These are phyloP conservation scores for Odontamblyopus rebecca DNA, from an alignment of 2,797 vertebrate genomes.

Conservation along the genomic window DNA sequence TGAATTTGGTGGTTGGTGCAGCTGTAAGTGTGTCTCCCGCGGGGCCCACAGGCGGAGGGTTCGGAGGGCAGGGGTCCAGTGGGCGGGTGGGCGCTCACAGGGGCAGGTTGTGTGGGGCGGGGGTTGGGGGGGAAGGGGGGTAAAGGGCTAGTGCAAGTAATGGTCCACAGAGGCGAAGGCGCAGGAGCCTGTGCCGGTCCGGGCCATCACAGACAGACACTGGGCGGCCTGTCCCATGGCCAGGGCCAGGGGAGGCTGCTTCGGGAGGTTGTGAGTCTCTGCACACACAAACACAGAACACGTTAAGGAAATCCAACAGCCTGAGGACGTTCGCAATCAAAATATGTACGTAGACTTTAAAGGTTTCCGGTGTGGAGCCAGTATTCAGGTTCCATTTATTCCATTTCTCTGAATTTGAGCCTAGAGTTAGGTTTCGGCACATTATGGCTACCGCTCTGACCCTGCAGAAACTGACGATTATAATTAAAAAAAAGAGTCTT, in stretches of 20 bases:
- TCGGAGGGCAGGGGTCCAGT: not conserved
- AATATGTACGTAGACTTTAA: no score
- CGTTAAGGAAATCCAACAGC: not conserved
- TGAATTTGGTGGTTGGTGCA: not conserved
- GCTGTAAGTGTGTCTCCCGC: not conserved
- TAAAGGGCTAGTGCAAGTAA: slow-evolving; percentile 91
- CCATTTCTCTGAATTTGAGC: no score
- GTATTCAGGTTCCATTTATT: no score
- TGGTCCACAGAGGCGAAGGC: slow-evolving; percentile 97
- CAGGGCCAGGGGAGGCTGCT: slow-evolving; percentile 96
- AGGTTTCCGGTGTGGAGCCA: no score
- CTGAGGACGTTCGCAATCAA: no score
- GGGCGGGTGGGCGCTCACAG: not conserved
- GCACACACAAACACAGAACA: slow-evolving; percentile 19
- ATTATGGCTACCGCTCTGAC: no score
- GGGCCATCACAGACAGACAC: slow-evolving; percentile 97
- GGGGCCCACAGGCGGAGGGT: not conserved
- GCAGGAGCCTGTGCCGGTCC: slow-evolving; percentile 93
- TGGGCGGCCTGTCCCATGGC: slow-evolving; percentile 96
- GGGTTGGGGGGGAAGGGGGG: not conserved
- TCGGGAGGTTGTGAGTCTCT: slow-evolving; percentile 99
- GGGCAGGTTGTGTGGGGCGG: no score
- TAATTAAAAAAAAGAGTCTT: no score
- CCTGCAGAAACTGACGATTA: no score
- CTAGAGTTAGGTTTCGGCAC: no score